Conservation (phyloP, 1,140 invertebrate species). For the Euglossa dilemma region DNA sequence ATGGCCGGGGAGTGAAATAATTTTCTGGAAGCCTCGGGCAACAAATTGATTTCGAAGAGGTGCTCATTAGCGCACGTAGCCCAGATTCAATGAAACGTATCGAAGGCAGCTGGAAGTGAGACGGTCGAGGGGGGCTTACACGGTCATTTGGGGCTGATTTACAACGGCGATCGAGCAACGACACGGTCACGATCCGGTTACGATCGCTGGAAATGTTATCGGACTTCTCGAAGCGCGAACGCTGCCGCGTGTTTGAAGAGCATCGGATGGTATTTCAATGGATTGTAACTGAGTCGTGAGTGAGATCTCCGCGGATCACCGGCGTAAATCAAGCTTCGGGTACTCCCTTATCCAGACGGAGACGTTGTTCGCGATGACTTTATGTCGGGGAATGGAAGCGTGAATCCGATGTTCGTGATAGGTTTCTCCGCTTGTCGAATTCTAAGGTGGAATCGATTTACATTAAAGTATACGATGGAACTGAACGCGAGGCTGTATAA, state of each 20-base stretch:
- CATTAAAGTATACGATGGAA: not conserved
- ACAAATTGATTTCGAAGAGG: not conserved
- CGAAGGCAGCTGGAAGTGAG: conserved; percentile 1
- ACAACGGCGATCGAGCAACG: conserved; percentile 17
- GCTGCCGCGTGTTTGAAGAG: conserved; percentile 3
- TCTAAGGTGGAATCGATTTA: no score
- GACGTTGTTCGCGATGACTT: conserved; percentile 33
- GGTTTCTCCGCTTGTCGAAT: not conserved
- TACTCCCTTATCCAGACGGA: not conserved
- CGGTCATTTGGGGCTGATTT: conserved; percentile 33
- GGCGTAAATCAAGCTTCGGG: conserved; percentile 32
- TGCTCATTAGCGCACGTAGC: not conserved
- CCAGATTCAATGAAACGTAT: not conserved
- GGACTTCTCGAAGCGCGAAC: not conserved
- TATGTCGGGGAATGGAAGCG: not conserved
- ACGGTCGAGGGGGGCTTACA: not conserved
- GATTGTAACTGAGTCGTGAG: conserved; percentile 26
- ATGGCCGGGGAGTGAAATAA: not conserved
- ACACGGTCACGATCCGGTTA: conserved; percentile 39
- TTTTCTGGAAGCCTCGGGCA: not conserved
- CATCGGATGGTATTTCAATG: conserved; percentile 41
- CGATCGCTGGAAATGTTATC: conserved; percentile 27
- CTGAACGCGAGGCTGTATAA: not conserved
- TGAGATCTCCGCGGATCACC: conserved; percentile 1
- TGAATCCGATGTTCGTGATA: conserved; percentile 14